Evolutionary conservation across 2,888 invertebrate species (phyloP), one percentile per base, ranked within the genome.

Genomic region (Alentia gelatinosa): DNA sequence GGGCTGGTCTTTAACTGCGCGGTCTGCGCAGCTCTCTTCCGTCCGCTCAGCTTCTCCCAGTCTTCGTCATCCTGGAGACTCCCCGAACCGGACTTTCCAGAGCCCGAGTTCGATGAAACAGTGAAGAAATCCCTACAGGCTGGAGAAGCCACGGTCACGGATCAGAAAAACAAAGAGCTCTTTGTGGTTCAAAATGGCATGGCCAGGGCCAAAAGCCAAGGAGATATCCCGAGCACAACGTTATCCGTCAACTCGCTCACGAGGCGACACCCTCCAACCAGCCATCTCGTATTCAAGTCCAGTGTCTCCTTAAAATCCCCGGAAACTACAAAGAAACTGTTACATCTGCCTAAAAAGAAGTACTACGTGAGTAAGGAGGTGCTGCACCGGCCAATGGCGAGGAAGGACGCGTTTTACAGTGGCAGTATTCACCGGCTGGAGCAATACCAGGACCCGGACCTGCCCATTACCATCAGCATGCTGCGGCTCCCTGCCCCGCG

Each of bases 1-100:
- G 98, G 97, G 47, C 97, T 98, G 93, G 97, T 98, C 39, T 96
- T 98, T 56, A 96, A 97, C 26, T 98, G 98, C 95, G 97, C 97
- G 0, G 92, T 98, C 37, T 98, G 97, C 94, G 98, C 98, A 0
- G 96, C 97, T 0, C 97, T 98, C 94, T 98, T 98, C 96, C 97
- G 98, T 40, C 99, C 99, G 0, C 97, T 99, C 74, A 39, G 7
- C 0, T 23, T 23, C 33, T 35, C 33, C 33, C 23, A 35, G 0
- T 26, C 26, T 15, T 7, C 40, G n/a, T 63, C 63, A 26, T 26
- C 68, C 0, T 50, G 63, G 89, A 50, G 35, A 19, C 50, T 50
- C 3, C 74, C 74, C n/a, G 74, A 74, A 4, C 74, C 74, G 3
- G 74, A 74, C 74, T 56, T 50, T 15, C 74, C 74, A 33, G 74